A percentile compares a stretch with the other conserved stretches of the same genome.
Evolutionary conservation across 1,140 invertebrate genomes (phyloP).

Genomic region (Heliconius hewitsoni): DNA sequence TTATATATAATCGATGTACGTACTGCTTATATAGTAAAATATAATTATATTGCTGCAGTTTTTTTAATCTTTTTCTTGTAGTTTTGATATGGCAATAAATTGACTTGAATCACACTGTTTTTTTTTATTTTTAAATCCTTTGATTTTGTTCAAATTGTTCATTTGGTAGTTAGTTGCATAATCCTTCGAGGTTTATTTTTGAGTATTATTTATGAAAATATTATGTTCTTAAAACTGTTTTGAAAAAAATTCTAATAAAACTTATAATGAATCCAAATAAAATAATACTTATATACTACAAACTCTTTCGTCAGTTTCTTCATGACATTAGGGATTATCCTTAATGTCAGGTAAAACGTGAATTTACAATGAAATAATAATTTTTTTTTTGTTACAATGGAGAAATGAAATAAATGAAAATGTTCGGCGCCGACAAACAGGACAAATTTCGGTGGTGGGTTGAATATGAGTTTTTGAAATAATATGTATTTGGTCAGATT

Average conservation of each 20-base stretch:
- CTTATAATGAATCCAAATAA: no score
- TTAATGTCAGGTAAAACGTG: background rate
- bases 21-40: background rate
- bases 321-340: background rate
- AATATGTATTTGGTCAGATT: background rate
- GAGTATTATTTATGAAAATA: background rate
- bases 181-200: no score
- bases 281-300: background rate
- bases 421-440: background rate
- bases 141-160: background rate
- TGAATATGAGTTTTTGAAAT: background rate
- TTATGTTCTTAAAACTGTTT: no score
- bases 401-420: background rate
- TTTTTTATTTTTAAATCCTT: background rate
- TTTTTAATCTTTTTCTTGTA: background rate
- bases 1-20: background rate
- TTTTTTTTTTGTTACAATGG: background rate
- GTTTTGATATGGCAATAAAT: slow-evolving; percentile 11
- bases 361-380: background rate
- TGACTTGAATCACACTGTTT: background rate
- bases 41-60: slow-evolving; percentile 2
- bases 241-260: no score
- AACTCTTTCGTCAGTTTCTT: background rate
- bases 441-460: background rate
- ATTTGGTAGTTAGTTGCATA: background rate